Percentiles rank a stretch among this genome's conserved stretches.
These are phyloP conservation scores for Lithobius niger DNA, from an alignment of 1,140 invertebrate genomes.

Conservation along the genomic window DNA sequence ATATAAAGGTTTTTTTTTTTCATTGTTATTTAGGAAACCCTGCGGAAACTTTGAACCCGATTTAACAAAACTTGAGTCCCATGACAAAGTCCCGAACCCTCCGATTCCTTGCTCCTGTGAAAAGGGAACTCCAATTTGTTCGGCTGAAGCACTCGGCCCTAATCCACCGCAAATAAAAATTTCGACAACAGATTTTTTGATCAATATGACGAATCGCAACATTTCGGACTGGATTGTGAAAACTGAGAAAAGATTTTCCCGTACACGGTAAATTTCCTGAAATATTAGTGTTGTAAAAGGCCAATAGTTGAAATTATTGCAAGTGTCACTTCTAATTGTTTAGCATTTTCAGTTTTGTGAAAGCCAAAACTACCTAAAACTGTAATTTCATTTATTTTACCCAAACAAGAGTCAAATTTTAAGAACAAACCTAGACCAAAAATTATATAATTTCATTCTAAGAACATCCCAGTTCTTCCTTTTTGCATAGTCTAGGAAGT, in stretches of 20 bases:
- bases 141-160: conserved; percentile 29
- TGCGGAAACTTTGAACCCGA: too few relatives aligned
- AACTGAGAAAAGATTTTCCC: conserved; percentile 31
- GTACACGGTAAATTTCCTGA: conserved; percentile 27
- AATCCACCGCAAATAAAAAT: conserved; percentile 23
- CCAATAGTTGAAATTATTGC: too few relatives aligned
- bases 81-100: conserved; percentile 6
- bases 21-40: not conserved
- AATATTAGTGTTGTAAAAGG: too few relatives aligned
- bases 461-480: too few relatives aligned
- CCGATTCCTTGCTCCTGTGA: conserved; percentile 29
- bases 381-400: too few relatives aligned
- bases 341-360: too few relatives aligned
- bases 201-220: conserved; percentile 38
- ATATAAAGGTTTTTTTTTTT: not conserved
- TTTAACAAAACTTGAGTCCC: not conserved
- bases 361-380: too few relatives aligned
- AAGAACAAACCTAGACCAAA: too few relatives aligned
- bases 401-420: too few relatives aligned
- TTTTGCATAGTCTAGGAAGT: too few relatives aligned
- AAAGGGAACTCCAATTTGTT: conserved; percentile 34
- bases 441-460: too few relatives aligned
- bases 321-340: too few relatives aligned
- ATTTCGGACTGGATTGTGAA: conserved; percentile 40
- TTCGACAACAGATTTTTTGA: conserved; percentile 36